phyloP scores from a whole-genome alignment of 2,113 vertebrate species.

The Burhinus bistriatus region DNA sequence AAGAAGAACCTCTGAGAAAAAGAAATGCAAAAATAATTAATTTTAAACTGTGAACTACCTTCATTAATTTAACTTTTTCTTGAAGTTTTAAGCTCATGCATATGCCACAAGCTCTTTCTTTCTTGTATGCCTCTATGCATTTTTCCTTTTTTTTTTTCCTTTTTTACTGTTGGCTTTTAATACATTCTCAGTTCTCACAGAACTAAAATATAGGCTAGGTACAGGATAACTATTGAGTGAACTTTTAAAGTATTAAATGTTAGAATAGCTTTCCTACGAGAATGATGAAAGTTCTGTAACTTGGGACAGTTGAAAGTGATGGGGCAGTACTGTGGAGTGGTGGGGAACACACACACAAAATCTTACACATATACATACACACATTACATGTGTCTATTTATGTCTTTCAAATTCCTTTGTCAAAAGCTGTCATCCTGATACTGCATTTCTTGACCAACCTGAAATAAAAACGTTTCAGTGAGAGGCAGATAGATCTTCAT shows the following conservation, averaged over 20 bases:
- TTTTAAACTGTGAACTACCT: conserved; percentile 43
- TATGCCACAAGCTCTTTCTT: conserved; percentile 33
- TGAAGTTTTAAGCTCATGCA: conserved; percentile 29
- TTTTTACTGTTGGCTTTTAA: neutral
- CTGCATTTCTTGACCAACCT: neutral
- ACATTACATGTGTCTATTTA: neutral
- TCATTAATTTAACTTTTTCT: conserved; percentile 46
- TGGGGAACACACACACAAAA: neutral
- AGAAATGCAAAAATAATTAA: conserved; percentile 42
- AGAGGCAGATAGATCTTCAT: neutral
- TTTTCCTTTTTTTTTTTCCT: neutral
- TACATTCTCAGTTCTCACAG: neutral
- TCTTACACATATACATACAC: neutral
- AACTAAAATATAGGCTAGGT: neutral
- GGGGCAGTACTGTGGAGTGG: neutral
- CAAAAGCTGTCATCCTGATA: neutral
- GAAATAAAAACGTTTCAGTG: neutral
- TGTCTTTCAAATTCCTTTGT: neutral
- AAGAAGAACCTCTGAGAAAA: conserved; percentile 31
- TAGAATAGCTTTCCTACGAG: neutral
- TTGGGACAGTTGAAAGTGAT: neutral
- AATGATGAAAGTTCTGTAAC: neutral
- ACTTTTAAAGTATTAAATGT: neutral
- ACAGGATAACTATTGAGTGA: neutral
- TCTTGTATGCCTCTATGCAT: neutral